Base-by-base conservation (phyloP, 2,888 invertebrate genomes). In the Zygogramma bicolorata region DNA sequence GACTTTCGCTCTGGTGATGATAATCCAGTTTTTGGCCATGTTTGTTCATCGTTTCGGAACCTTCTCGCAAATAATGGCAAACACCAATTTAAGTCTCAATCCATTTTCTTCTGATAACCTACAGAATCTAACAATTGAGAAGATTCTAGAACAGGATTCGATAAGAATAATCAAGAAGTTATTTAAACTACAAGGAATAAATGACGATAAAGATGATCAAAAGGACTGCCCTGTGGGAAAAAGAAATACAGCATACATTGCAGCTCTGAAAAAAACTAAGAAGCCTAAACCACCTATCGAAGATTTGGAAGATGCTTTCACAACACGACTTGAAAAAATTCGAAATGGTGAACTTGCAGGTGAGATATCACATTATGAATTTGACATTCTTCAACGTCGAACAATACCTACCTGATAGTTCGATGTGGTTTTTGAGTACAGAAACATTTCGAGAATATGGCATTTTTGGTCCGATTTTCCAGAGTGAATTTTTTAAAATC, bases 141-240 rank as follows among this genome's bases (percentile, higher is more conserved):
- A 94, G 49, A 88, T 96, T 65, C 89, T 96, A 77, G 93, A 95
- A 83, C 94, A 94, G 87, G 95, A 97, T 88, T 96, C 96, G 57
- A 94, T 97, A 81, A 95, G 96, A 84, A 95, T 97, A 82, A 96
- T 95, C 0, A 92, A 94, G 84, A 93, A 95, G 83, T 87, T 97
- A 71, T 96, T 96, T 86, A 92, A 93, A 83, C 86, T 96, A 70
- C 93, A 93, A 83, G 95, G 94, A 34, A 90, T 95, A 77, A 94
- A 95, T 82, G 87, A 87, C 59, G 94, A 93, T 15, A 93, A 94
- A 81, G 95, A 75, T 15, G 76, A 95, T 79, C 94, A 94, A 81
- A 94, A 94, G 57, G 93, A 93, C 8, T 93, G 93, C 0, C 92
- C 93, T 81, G 91, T 92, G 65, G 94, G 93, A n/a, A 89, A 94